phyloP scores from a whole-genome alignment of 2,888 invertebrate genomes.

The Drosophila lacicola region DNA sequence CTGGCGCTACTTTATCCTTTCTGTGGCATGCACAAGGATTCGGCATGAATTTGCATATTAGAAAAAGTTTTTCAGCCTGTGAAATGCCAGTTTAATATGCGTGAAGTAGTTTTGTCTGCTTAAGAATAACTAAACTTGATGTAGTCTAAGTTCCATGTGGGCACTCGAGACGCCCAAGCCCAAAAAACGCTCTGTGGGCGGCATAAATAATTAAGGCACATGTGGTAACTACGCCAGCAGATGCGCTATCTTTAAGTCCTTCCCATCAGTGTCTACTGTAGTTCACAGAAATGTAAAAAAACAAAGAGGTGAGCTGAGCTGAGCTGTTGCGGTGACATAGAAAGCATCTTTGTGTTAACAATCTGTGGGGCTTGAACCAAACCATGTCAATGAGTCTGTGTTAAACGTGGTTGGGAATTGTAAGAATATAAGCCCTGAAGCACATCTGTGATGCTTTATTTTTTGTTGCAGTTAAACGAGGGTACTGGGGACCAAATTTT shows the following conservation, averaged over 20 bases:
- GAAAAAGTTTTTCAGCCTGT: slow-evolving; percentile 76
- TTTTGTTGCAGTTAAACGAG: too few relatives aligned
- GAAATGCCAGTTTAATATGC: slow-evolving; percentile 81
- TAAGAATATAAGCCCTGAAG: too few relatives aligned
- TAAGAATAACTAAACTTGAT: slow-evolving; percentile 71
- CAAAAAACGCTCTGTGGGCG: slow-evolving; percentile 49
- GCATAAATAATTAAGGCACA: slow-evolving; percentile 74
- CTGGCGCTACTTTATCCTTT: slow-evolving; percentile 57
- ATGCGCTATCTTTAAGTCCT: slow-evolving; percentile 1
- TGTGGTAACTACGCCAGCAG: slow-evolving; percentile 7
- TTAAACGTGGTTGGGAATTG: too few relatives aligned
- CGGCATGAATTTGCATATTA: slow-evolving; percentile 78
- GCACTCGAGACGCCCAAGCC: slow-evolving; percentile 10
- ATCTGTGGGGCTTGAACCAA: background rate
- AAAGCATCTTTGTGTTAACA: background rate
- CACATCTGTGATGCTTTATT: too few relatives aligned
- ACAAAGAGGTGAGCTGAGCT: too few relatives aligned
- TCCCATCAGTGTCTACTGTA: slow-evolving; percentile 6
- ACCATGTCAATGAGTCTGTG: too few relatives aligned
- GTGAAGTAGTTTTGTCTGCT: slow-evolving; percentile 76
- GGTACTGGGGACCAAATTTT: too few relatives aligned
- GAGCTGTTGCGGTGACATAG: background rate
- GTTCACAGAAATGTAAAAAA: background rate
- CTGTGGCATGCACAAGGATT: slow-evolving; percentile 46
- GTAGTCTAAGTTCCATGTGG: slow-evolving; percentile 60